Conservation (phyloP, 2,113 vertebrate species). For the Platanista minor region DNA sequence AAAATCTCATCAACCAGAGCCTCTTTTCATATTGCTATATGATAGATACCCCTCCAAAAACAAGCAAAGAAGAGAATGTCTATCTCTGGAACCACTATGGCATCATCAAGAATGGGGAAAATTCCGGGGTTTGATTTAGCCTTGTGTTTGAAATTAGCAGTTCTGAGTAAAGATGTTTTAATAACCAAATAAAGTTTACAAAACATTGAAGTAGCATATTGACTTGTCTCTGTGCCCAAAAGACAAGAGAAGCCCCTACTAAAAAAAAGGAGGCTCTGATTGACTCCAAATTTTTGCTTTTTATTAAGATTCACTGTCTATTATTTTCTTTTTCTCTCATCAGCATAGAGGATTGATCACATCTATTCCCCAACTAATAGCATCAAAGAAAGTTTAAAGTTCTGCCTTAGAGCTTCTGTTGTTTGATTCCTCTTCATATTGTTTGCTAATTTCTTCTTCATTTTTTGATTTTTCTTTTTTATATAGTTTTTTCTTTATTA, state of each 20-base stretch:
- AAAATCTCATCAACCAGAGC: not conserved
- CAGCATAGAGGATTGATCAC: not conserved
- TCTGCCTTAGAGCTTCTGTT: not conserved
- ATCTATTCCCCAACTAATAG: not conserved
- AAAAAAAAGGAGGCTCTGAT: not conserved
- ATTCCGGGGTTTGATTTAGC: not conserved
- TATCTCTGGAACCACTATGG: not conserved
- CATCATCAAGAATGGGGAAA: not conserved
- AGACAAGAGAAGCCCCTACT: not conserved
- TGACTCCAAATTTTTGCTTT: not conserved
- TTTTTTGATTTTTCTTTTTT: not conserved
- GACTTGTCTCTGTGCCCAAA: not conserved
- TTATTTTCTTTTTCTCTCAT: not conserved
- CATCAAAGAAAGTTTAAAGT: not conserved
- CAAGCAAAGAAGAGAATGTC: not conserved
- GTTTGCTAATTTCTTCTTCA: not conserved
- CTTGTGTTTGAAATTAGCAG: not conserved
- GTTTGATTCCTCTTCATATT: not conserved
- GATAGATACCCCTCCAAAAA: not conserved
- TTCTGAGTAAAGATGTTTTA: not conserved
- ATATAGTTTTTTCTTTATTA: not conserved
- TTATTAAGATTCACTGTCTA: not conserved
- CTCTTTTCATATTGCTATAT: not conserved
- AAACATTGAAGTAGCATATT: not conserved
- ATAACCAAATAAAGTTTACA: not conserved